Conservation (phyloP, 2,797 vertebrate species). For the Urosaurus nigricauda region DNA sequence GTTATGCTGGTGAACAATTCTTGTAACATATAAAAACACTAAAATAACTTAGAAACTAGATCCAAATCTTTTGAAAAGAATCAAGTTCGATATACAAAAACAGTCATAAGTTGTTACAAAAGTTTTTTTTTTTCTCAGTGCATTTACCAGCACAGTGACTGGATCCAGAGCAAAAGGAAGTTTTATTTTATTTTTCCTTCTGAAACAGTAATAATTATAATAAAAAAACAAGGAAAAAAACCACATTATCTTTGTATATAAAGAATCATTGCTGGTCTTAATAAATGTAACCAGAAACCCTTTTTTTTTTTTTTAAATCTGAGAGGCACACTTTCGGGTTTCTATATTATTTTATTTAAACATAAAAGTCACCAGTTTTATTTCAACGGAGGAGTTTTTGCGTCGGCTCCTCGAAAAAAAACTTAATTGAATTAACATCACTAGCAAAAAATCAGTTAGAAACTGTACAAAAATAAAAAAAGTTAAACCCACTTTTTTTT, state of each 20-base stretch:
- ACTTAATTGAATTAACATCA: constrained; percentile 91
- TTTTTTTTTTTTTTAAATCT: constrained; percentile 84
- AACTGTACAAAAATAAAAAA: constrained; percentile 92
- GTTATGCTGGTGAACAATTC: constrained; percentile 90
- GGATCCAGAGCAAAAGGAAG: constrained; percentile 98
- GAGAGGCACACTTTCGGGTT: constrained; percentile 98
- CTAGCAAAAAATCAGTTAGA: constrained; percentile 90
- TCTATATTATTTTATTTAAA: constrained; percentile 81
- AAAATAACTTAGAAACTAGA: constrained; percentile 99
- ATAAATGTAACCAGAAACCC: constrained; percentile 96
- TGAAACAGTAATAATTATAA: constrained; percentile 88
- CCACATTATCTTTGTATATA: constrained; percentile 94
- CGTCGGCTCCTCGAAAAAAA: constrained; percentile 81
- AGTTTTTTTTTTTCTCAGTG: constrained; percentile 96
- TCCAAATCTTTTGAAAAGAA: constrained; percentile 98
- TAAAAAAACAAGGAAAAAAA: constrained; percentile 82
- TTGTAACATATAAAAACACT: constrained; percentile 96
- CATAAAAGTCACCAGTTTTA: constrained; percentile 89
- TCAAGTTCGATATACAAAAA: constrained; percentile 98
- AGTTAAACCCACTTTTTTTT: constrained; percentile 79
- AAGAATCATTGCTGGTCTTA: constrained; percentile 99
- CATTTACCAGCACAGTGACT: constrained; percentile 98
- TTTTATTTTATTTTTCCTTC: constrained; percentile 80
- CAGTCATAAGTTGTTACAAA: constrained; percentile 93
- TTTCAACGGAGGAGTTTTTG: constrained; percentile 76